Percentiles rank a stretch among this genome's conserved stretches.
phyloP scores from a whole-genome alignment of 2,113 vertebrate genomes.

The Sceloporus tristichus region DNA sequence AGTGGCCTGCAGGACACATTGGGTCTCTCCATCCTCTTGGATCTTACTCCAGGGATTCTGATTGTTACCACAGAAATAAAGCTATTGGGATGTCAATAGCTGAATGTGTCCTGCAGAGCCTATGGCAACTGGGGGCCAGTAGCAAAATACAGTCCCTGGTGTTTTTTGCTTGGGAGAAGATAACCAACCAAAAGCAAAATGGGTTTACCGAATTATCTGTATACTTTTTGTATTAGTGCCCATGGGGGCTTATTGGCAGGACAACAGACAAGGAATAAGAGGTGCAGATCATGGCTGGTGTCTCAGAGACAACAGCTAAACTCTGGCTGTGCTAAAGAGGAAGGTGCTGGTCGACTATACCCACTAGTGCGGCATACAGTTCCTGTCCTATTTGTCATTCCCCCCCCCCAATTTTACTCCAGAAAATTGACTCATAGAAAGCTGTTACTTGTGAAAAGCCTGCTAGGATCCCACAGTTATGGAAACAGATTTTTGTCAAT shows the following conservation, averaged over 20 bases:
- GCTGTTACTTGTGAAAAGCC: not conserved
- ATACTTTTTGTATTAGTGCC: not conserved
- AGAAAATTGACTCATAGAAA: not conserved
- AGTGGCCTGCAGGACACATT: rapidly evolving
- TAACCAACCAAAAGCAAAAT: conserved; percentile 10
- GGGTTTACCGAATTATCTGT: not conserved
- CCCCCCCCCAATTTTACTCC: too few relatives aligned
- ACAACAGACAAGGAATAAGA: not conserved
- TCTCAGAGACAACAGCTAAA: not conserved
- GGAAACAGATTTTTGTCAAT: not conserved
- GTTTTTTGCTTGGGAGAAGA: conserved; percentile 15
- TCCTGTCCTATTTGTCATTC: too few relatives aligned
- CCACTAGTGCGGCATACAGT: not conserved
- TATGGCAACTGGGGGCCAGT: conserved; percentile 9
- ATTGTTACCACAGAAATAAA: conserved; percentile 4
- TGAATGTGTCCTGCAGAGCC: not conserved
- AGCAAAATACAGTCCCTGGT: not conserved
- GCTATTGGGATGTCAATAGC: not conserved
- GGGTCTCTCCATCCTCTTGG: not conserved
- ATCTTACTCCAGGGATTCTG: conserved; percentile 4
- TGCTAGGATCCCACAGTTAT: not conserved
- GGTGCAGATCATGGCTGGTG: not conserved
- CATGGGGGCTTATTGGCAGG: conserved; percentile 2
- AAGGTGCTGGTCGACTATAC: not conserved
- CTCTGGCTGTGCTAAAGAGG: not conserved